Conservation (phyloP, 2,888 invertebrate species). For the Tachina fera region DNA sequence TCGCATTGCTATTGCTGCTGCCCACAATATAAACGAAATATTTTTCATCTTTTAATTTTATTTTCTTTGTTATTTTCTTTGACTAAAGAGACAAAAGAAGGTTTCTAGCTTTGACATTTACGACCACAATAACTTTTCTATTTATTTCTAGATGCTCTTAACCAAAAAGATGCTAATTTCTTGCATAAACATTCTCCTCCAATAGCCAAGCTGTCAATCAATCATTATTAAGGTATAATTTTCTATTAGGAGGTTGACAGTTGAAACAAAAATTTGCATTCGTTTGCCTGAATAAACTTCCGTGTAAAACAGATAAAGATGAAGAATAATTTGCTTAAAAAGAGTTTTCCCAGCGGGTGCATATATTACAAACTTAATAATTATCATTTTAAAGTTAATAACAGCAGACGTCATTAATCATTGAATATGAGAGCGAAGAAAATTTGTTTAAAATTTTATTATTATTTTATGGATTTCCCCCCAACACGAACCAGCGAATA, state of each 20-base stretch:
- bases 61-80: background rate
- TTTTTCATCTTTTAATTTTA: background rate
- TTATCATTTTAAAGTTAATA: background rate
- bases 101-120: no score
- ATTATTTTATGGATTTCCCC: no score
- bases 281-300: conserved; percentile 25
- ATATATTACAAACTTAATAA: background rate
- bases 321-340: conserved; percentile 16
- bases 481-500: background rate
- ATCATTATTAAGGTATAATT: conserved; percentile 66
- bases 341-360: background rate
- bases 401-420: background rate
- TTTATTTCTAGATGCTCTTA: no score
- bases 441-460: no score
- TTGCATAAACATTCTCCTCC: no score
- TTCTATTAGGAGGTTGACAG: conserved; percentile 35
- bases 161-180: background rate
- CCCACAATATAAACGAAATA: background rate
- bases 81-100: no score
- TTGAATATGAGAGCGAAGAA: no score
- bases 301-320: conserved; percentile 10
- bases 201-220: conserved; percentile 57
- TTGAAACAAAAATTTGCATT: conserved; percentile 51
- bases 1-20: background rate
- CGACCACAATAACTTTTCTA: no score